These are phyloP conservation scores for Tillus elongatus DNA, from an alignment of 2,888 invertebrate species.

Conservation along the genomic window DNA sequence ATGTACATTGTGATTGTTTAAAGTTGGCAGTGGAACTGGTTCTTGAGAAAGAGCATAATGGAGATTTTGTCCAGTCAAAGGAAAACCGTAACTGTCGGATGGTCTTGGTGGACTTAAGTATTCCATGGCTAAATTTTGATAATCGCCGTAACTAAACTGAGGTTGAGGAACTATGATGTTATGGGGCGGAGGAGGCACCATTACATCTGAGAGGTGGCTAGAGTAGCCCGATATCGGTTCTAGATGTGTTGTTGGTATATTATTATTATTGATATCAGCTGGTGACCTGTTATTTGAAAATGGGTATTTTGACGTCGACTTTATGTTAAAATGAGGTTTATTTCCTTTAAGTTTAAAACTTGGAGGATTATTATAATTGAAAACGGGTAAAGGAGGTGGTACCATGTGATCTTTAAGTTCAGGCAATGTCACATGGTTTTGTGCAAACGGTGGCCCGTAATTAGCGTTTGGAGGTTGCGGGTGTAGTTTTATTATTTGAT, in stretches of 20 bases:
- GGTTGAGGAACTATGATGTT: neutral
- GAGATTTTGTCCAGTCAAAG: conserved; percentile 26
- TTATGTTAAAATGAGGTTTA: neutral
- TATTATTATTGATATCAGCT: neutral
- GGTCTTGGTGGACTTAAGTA: conserved; percentile 27
- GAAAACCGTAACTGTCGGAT: conserved; percentile 38
- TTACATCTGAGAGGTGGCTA: neutral
- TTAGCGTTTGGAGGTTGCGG: conserved; percentile 7
- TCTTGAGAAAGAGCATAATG: conserved; percentile 14
- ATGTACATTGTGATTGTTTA: conserved; percentile 43
- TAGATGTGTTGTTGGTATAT: conserved; percentile 8
- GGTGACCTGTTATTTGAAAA: neutral
- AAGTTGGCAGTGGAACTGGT: conserved; percentile 54
- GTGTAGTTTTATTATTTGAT: neutral
- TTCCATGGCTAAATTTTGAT: conserved; percentile 1
- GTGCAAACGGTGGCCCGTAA: conserved; percentile 12
- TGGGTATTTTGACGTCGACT: neutral
- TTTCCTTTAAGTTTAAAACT: conserved; percentile 1
- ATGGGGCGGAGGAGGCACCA: conserved; percentile 18
- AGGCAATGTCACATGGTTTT: conserved; percentile 17
- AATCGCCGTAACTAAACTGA: conserved; percentile 5
- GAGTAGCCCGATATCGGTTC: conserved; percentile 6
- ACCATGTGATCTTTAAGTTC: conserved; percentile 28
- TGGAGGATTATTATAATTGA: conserved; percentile 5
- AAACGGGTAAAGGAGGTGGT: conserved; percentile 20